Evolutionary conservation across 2,113 vertebrate species (phyloP), one percentile per base, ranked within the genome.

Genomic region (Zosterops japonicus): DNA sequence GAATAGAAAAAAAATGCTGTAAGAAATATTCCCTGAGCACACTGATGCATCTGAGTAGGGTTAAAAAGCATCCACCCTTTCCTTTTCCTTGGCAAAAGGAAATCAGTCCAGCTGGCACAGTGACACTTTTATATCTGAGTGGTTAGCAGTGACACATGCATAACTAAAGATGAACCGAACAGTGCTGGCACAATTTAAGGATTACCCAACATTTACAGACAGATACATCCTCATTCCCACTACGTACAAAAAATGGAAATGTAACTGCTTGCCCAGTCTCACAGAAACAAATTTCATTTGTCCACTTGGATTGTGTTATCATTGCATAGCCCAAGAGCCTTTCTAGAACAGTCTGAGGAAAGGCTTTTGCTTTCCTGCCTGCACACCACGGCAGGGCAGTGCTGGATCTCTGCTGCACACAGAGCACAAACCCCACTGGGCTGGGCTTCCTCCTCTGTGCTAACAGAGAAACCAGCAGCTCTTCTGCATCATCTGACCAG

Each of bases 51-150:
- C 64, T 18, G 22, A 92, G 68, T 8, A 82, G 76, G 86, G 81
- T 93, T 93, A 90, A 82, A 91, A 92, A 95, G 83, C 86, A 93
- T 65, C 52, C 52, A 67, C 87, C 14, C 65, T 57, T 65, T 81
- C 68, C 44, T 71, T 67, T 64, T 78, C 60, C 57, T 81, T 49
- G 53, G 76, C 46, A 23, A 90, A 89, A 75, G 28, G 44, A 59
- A 80, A 86, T 78, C 31, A 74, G 68, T 42, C 47, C 36, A 61
- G 70, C 6, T 74, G 87, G 85, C 55, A 94, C 52, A 82, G 47
- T 5, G 59, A 83, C 12, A 68, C 41, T 60, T 53, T 49, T 33
- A 14, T 12, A 35, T 36, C 71, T 9, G 13, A 88, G 72, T 41
- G 70, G 64, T 92, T 93, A 96, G 86, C 79, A 79, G 22, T 46